A percentile compares a stretch with the other conserved stretches of the same genome.
Evolutionary conservation across 1,140 invertebrate genomes (phyloP).

Genomic region (Amyelois transitella): DNA sequence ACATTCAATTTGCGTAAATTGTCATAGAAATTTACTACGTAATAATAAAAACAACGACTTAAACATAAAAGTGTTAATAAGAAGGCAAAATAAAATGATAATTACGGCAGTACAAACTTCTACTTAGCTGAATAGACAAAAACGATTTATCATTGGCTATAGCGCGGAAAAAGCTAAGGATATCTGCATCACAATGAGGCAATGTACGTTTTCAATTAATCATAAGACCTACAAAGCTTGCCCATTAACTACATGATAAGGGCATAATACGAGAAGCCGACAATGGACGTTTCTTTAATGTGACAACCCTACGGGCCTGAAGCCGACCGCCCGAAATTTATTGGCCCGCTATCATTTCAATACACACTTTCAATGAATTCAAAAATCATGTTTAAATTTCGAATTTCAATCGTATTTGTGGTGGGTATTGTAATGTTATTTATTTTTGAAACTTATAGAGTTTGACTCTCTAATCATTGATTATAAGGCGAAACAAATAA

Average conservation of each 20-base stretch:
- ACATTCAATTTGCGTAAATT: too few species aligned
- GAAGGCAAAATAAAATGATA: neutral
- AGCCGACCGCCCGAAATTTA: slow-evolving; percentile 34
- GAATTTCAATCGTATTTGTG: too few species aligned
- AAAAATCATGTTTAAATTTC: neutral
- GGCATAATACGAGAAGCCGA: slow-evolving; percentile 50
- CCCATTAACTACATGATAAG: slow-evolving; percentile 66
- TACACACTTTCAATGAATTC: slow-evolving; percentile 11
- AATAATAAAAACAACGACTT: too few species aligned
- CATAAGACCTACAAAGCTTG: slow-evolving; percentile 55
- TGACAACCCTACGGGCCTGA: slow-evolving; percentile 26
- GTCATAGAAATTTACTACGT: too few species aligned
- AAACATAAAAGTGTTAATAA: too few species aligned
- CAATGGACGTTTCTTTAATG: slow-evolving; percentile 41
- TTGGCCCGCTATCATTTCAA: slow-evolving; percentile 31
- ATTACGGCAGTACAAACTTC: neutral
- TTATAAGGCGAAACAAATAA: too few species aligned
- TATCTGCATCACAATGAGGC: slow-evolving; percentile 58
- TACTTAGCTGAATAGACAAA: neutral
- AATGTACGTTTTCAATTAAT: slow-evolving; percentile 58
- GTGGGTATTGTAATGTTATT: too few species aligned
- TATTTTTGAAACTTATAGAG: too few species aligned
- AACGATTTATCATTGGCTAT: slow-evolving; percentile 43
- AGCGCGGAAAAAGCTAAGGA: slow-evolving; percentile 45
- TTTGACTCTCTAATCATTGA: too few species aligned